Base-by-base conservation (phyloP, 1,140 invertebrate genomes). In the Philopotamus ludificatus region DNA sequence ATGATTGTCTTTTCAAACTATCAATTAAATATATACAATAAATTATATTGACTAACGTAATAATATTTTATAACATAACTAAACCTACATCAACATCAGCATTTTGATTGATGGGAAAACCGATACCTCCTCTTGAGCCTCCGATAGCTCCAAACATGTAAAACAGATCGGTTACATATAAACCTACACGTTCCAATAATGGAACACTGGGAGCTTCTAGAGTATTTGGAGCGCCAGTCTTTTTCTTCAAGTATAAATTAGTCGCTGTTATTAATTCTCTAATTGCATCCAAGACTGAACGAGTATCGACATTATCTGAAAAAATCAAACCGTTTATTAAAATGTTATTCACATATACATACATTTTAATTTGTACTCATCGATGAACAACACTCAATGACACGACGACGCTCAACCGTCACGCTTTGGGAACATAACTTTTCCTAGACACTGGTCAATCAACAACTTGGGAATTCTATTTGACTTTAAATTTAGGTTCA, bases 291-390 rank as follows among this genome's bases (percentile, higher is more conserved):
- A 99, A 75, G 0, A 89, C 88, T 18, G 83, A 83, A 72, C 90
- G 87, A 0, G 97, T 99, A 78, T 99, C 95, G 58, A 99, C 86
- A 75, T 97, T 98, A 81, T 99, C 93, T 93, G 73, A 44, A 80
- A 79, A 70, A 70, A 69, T 71, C 55, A 44, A 47, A 49, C 47
- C 44, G 49, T 15, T 42, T 21, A 18, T 50, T 3, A 47, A 18
- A 47, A 7, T 7, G n/a, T n/a, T n/a, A n/a, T n/a, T n/a, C n/a
- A n/a, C n/a, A n/a, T n/a, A n/a, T n/a, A n/a, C n/a, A n/a, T n/a
- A n/a, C n/a, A n/a, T n/a, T n/a, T n/a, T n/a, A n/a, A n/a, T n/a
- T n/a, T n/a, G n/a, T n/a, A n/a, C n/a, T n/a, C n/a, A n/a, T n/a
- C n/a, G n/a, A n/a, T n/a, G n/a, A n/a, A n/a, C n/a, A n/a, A 22